phyloP scores from a whole-genome alignment of 2,888 invertebrate species.

The Argyresthia albistria region DNA sequence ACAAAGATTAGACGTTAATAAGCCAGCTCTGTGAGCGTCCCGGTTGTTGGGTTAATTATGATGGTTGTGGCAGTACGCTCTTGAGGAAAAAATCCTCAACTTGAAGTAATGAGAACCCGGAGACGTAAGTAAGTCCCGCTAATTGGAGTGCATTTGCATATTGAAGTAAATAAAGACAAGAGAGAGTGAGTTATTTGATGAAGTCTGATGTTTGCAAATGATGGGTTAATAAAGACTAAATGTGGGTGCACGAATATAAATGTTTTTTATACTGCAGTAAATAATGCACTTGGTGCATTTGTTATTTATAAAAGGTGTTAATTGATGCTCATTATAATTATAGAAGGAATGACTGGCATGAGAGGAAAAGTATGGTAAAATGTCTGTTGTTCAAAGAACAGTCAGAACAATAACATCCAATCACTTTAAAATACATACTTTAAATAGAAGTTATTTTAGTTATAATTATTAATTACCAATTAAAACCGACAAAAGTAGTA shows the following conservation, averaged over 20 bases:
- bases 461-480: background rate
- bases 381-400: too few species aligned
- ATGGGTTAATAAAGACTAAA: conserved; percentile 20
- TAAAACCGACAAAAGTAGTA: conserved; percentile 28
- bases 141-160: conserved; percentile 68
- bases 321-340: too few species aligned
- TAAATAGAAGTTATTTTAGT: too few species aligned
- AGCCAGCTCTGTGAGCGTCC: conserved; percentile 53
- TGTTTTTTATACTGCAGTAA: too few species aligned
- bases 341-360: too few species aligned
- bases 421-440: too few species aligned
- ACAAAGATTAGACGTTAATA: conserved; percentile 67
- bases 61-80: conserved; percentile 27
- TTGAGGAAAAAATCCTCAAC: conserved; percentile 44
- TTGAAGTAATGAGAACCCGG: conserved; percentile 62
- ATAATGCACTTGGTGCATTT: too few species aligned
- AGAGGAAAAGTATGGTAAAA: too few species aligned
- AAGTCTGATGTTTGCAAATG: conserved; percentile 38
- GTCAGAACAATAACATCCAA: too few species aligned
- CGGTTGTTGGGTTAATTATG: conserved; percentile 58
- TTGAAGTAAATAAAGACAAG: conserved; percentile 36
- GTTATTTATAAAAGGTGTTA: too few species aligned
- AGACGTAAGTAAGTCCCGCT: conserved; percentile 48
- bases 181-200: conserved; percentile 17
- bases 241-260: too few species aligned